A percentile compares a stretch with the other conserved stretches of the same genome.
Evolutionary conservation across 2,113 vertebrate genomes (phyloP).

Genomic region (Catharus minimus): DNA sequence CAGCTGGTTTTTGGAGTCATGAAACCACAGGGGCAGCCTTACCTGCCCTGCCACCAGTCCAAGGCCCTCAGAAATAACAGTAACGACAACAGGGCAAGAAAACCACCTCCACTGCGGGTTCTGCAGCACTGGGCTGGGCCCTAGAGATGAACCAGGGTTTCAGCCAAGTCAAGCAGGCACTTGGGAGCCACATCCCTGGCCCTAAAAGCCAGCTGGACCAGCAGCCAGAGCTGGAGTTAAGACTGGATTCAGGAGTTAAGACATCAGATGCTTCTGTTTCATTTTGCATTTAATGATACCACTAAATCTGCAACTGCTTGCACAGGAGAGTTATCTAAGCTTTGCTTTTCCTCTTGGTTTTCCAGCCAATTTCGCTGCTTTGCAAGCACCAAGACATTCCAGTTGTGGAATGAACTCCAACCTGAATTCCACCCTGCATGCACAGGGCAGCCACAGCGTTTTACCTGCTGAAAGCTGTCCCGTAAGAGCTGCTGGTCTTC

Average conservation of each 20-base stretch:
- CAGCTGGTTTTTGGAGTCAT: constrained; percentile 51
- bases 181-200: constrained; percentile 36
- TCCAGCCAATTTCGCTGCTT: neutral
- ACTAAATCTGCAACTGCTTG: neutral
- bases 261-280: neutral
- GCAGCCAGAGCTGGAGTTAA: constrained; percentile 22
- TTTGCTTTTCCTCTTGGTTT: neutral
- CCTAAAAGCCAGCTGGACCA: constrained; percentile 8
- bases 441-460: neutral
- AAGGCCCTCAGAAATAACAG: constrained; percentile 61
- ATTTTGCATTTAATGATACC: neutral
- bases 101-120: constrained; percentile 41
- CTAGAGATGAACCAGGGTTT: constrained; percentile 63
- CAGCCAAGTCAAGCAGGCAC: constrained; percentile 14
- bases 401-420: fast-evolving
- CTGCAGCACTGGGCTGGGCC: constrained; percentile 53
- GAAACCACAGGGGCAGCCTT: constrained; percentile 62
- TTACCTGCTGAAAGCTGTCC: constrained; percentile 97
- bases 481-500: constrained; percentile 92
- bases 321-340: neutral
- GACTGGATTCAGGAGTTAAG: constrained; percentile 5
- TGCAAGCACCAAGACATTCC: neutral
- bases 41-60: constrained; percentile 66
- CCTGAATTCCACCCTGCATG: neutral
- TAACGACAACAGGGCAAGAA: constrained; percentile 56